A percentile compares a stretch with the other conserved stretches of the same genome.
These are phyloP conservation scores for Cetoscarus ocellatus DNA, from an alignment of 2,797 vertebrate genomes.

Conservation along the genomic window DNA sequence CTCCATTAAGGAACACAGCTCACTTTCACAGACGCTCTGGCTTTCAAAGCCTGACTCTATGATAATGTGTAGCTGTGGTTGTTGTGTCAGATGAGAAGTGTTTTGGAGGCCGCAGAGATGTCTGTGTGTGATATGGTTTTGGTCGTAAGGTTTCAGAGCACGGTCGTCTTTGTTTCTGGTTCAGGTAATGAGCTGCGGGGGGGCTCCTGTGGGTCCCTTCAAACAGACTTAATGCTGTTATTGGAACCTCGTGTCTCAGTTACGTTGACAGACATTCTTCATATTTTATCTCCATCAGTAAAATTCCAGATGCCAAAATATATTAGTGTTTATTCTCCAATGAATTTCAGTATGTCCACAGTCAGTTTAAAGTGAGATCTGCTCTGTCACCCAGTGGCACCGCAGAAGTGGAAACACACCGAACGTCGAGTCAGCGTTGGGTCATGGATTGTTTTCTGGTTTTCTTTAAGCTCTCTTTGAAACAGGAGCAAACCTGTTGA, in stretches of 20 bases:
- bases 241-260: slow-evolving; percentile 73
- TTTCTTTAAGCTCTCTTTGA: slow-evolving; percentile 60
- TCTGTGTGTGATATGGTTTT: slow-evolving; percentile 62
- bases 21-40: slow-evolving; percentile 49
- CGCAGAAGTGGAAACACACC: slow-evolving; percentile 64
- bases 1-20: slow-evolving; percentile 40
- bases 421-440: slow-evolving; percentile 42
- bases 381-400: slow-evolving; percentile 48
- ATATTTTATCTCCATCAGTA: slow-evolving; percentile 60
- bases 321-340: slow-evolving; percentile 25
- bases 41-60: slow-evolving; percentile 50
- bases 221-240: slow-evolving; percentile 60
- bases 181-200: slow-evolving; percentile 61
- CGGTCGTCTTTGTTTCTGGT: slow-evolving; percentile 28
- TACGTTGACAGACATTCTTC: slow-evolving; percentile 60
- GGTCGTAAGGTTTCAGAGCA: slow-evolving; percentile 37
- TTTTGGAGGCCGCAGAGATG: slow-evolving; percentile 64
- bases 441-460: slow-evolving; percentile 52
- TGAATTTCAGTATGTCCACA: slow-evolving; percentile 42
- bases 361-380: slow-evolving; percentile 41
- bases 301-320: slow-evolving; percentile 55
- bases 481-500: slow-evolving; percentile 31
- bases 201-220: slow-evolving; percentile 54
- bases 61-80: slow-evolving; percentile 53
- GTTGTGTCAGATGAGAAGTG: slow-evolving; percentile 72